Conservation (phyloP, 2,888 invertebrate species). For the Apotomis betuletana region DNA sequence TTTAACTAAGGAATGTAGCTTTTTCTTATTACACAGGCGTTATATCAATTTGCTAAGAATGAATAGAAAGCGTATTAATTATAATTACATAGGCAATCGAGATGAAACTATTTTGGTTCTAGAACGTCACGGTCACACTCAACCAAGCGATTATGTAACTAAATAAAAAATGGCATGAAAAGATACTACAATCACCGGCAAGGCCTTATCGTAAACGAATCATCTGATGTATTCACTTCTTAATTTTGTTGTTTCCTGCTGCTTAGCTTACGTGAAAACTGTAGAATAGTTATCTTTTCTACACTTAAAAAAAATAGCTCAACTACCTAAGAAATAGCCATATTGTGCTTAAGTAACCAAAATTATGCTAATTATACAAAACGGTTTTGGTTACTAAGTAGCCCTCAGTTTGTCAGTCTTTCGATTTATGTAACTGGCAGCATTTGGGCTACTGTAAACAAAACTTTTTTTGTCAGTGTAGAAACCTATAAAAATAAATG, state of each 20-base stretch:
- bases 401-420: too few relatives aligned
- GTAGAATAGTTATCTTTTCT: too few relatives aligned
- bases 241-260: conserved; percentile 2
- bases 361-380: too few relatives aligned
- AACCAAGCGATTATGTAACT: conserved; percentile 32
- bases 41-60: conserved; percentile 41
- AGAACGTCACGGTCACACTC: conserved; percentile 37
- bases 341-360: too few relatives aligned
- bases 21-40: conserved; percentile 37
- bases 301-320: too few relatives aligned
- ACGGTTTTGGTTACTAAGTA: too few relatives aligned
- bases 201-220: conserved; percentile 26
- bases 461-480: too few relatives aligned
- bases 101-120: conserved; percentile 39
- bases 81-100: conserved; percentile 40
- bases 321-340: too few relatives aligned
- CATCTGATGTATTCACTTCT: conserved; percentile 1
- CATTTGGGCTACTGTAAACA: too few relatives aligned
- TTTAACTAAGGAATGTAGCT: conserved; percentile 34
- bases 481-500: too few relatives aligned
- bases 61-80: conserved; percentile 41
- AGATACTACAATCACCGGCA: conserved; percentile 32
- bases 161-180: conserved; percentile 28
- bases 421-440: too few relatives aligned
- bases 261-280: background rate